Conservation (phyloP, 2,113 vertebrate species). For the Sclerurus mexicanus region DNA sequence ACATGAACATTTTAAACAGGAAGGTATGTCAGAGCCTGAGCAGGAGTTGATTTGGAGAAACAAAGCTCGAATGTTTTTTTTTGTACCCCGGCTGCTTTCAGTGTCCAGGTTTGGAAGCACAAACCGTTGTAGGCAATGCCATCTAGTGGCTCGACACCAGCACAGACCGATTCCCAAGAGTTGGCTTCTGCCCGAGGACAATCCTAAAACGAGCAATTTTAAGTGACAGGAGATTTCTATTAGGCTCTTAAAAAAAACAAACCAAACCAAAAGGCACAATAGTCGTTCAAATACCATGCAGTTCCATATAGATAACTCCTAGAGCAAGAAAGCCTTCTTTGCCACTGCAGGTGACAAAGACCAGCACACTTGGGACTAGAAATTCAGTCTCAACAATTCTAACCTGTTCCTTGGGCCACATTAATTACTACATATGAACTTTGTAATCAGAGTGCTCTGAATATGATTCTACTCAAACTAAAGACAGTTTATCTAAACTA, state of each 20-base stretch:
- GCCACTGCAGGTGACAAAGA: neutral
- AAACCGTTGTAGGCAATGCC: conserved; percentile 27
- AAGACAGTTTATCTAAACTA: neutral
- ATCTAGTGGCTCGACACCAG: conserved; percentile 51
- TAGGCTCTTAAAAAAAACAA: neutral
- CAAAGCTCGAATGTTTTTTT: neutral
- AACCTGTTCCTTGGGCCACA: neutral
- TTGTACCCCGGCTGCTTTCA: neutral
- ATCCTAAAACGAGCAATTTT: neutral
- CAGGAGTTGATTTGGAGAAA: neutral
- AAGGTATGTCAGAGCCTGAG: neutral
- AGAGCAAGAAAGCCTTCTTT: neutral
- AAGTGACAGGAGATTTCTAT: neutral
- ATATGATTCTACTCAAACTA: neutral
- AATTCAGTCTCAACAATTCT: neutral
- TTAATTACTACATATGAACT: accelerated
- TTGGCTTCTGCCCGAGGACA: accelerated
- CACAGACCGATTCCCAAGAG: neutral
- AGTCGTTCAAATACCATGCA: neutral
- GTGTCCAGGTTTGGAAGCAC: accelerated
- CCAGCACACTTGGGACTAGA: neutral
- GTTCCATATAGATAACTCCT: neutral
- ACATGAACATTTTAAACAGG: neutral
- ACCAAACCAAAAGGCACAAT: neutral
- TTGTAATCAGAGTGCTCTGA: neutral